Evolutionary conservation across 2,797 vertebrate genomes (phyloP), one percentile per base, ranked within the genome.

Genomic region (Malacoraja senta): DNA sequence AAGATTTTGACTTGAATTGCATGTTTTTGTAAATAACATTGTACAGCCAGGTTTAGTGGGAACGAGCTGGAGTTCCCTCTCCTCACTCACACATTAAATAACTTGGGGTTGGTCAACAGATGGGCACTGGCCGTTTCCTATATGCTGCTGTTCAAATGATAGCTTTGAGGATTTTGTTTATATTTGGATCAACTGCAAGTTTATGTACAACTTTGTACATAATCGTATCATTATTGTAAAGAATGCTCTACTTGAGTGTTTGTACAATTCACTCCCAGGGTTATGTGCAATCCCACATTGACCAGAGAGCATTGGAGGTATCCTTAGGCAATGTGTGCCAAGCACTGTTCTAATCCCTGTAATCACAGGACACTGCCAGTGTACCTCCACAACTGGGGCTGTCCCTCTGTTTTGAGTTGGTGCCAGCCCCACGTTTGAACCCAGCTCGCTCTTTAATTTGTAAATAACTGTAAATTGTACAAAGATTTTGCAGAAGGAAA

Each of bases 11-110:
- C 61, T 19, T 24, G 24, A 19, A 6, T 35, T 91, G 88, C 72
- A 68, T 8, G 9, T 44, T 91, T 38, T 92, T 76, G 90, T 92
- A 92, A 92, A 76, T 76, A 26, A 35, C 35, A 92, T 76, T 38
- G 24, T 92, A 91, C 38, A 76, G 29, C 15, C 68, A 71, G 63
- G 32, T 17, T 13, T 9, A 53, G 19, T 19, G 29, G 4, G 29
- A 90, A 58, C 21, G 26, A 92, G 68, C 12, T 74, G 35, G 38
- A 53, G 58, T 53, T n/a, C 4, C 0, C 0, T 24, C 3, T 8
- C 53, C 84, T 32, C 13, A 13, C 3, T 6, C 1, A 26, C 26
- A 19, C 3, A 81, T 53, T 21, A 17, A 78, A 19, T 74, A 26
- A 35, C 17, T 15, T 26, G 71, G 24, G 44, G 9, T 44, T 58